phyloP scores from a whole-genome alignment of 2,113 vertebrate genomes.

The Mormoops blainvillei region DNA sequence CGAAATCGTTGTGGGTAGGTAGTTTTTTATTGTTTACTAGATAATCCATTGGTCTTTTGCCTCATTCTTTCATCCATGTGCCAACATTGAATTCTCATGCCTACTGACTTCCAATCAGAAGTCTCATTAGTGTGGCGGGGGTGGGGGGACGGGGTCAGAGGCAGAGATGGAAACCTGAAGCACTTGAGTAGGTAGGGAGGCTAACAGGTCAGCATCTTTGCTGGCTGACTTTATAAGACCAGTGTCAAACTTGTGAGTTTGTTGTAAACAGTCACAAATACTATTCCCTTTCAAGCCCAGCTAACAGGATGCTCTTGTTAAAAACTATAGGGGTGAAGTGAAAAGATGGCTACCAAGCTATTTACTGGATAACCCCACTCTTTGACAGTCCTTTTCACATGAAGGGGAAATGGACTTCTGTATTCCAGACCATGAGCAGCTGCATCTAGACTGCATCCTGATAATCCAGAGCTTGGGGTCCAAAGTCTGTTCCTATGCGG shows the following conservation, averaged over 20 bases:
- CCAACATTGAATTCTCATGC: constrained; percentile 25
- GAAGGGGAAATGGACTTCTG: neutral
- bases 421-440: neutral
- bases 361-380: neutral
- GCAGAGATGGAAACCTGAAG: neutral
- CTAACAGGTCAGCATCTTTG: neutral
- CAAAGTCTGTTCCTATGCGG: neutral
- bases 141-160: neutral
- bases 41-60: neutral
- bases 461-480: neutral
- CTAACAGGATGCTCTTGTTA: neutral
- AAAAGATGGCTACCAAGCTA: neutral
- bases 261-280: neutral
- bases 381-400: neutral
- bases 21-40: constrained; percentile 51
- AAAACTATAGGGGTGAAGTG: neutral
- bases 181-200: neutral
- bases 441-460: neutral
- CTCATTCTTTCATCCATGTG: neutral
- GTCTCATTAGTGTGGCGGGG: neutral
- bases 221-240: neutral
- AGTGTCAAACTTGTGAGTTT: neutral
- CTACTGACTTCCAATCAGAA: neutral
- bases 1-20: constrained; percentile 3
- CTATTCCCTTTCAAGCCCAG: neutral